Evolutionary conservation across 2,888 invertebrate species (phyloP), one percentile per base, ranked within the genome.

Genomic region (Zeuzera pyrina): DNA sequence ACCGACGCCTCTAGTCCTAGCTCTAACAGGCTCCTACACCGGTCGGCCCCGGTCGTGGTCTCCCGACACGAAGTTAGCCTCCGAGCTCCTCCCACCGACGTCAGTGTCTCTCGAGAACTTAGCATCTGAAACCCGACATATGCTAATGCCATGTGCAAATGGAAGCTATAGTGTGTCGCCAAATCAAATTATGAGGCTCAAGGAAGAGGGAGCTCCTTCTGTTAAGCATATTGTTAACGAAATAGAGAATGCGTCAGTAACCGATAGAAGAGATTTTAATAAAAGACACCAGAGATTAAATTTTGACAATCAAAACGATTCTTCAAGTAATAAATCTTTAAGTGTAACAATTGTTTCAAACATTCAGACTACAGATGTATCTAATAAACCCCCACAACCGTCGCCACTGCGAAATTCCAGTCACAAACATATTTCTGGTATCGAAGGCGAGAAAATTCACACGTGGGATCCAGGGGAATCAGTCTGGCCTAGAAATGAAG

Each of bases 101-200:
- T 91, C 89, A 30, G 86, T 89, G 29, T 91, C 91, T 7, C 69
- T 91, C 39, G 91, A 91, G 68, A 88, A 88, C 65, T 74, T 91
- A 16, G 84, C 85, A 39, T 85, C 86, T 40, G 86, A 87, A 56
- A 88, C 90, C n/a, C 85, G 91, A 27, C 92, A 93, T 65, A 90
- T 93, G 63, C 84, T 94, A 42, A 90, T 94, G 87, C 93, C 94
- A 1, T 94, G 92, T 62, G 91, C 91, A 52, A 92, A 92, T 67
- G 95, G 94, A 21, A 90, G 91, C 46, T 95, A 95, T 72, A 94
- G 94, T 65, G 94, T 95, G 15, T 94, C 95, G 27, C 95, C 94
- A 51, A 95, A 95, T 71, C 92, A 94, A 84, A 93, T 94, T 52
- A 89, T 94, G 41, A 90, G 94, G 52, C 84, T 95, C 44, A 91